phyloP scores from a whole-genome alignment of 2,888 invertebrate genomes.

The Eristalis arbustorum region DNA sequence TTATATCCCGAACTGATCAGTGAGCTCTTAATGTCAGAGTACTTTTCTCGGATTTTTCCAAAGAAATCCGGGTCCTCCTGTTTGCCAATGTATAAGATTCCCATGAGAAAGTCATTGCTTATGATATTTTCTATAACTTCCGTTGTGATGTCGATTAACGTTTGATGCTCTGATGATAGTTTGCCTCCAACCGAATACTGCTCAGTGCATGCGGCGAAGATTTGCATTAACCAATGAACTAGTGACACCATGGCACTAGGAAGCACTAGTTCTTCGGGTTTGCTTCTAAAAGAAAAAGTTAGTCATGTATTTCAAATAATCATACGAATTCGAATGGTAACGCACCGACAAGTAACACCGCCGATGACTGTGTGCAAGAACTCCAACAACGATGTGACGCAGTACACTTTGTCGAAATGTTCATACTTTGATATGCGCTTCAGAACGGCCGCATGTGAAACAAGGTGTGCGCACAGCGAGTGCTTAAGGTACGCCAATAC shows the following conservation, averaged over 20 bases:
- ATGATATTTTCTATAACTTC: slow-evolving; percentile 85
- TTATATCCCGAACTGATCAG: slow-evolving; percentile 76
- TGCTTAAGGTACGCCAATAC: slow-evolving; percentile 96
- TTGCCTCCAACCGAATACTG: slow-evolving; percentile 76
- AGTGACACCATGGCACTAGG: slow-evolving; percentile 91
- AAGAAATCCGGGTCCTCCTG: slow-evolving; percentile 88
- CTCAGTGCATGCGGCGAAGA: slow-evolving; percentile 81
- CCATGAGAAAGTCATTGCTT: slow-evolving; percentile 87
- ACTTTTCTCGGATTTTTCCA: slow-evolving; percentile 86
- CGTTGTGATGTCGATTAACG: slow-evolving; percentile 86
- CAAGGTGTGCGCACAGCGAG: slow-evolving; percentile 93
- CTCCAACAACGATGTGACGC: slow-evolving; percentile 91
- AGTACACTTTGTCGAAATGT: slow-evolving; percentile 92
- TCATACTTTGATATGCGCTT: slow-evolving; percentile 94
- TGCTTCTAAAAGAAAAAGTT: slow-evolving; percentile 83
- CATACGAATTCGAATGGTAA: slow-evolving; percentile 1
- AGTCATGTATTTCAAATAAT: neutral
- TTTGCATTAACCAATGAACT: slow-evolving; percentile 90
- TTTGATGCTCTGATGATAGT: slow-evolving; percentile 79
- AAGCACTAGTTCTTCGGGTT: slow-evolving; percentile 93
- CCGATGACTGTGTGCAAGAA: slow-evolving; percentile 88
- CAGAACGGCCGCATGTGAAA: slow-evolving; percentile 94
- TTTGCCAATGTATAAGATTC: slow-evolving; percentile 91
- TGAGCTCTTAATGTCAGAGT: slow-evolving; percentile 79
- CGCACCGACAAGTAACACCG: slow-evolving; percentile 81